These are phyloP conservation scores for Platycnemis pennipes DNA, from an alignment of 2,888 invertebrate genomes.

Conservation along the genomic window DNA sequence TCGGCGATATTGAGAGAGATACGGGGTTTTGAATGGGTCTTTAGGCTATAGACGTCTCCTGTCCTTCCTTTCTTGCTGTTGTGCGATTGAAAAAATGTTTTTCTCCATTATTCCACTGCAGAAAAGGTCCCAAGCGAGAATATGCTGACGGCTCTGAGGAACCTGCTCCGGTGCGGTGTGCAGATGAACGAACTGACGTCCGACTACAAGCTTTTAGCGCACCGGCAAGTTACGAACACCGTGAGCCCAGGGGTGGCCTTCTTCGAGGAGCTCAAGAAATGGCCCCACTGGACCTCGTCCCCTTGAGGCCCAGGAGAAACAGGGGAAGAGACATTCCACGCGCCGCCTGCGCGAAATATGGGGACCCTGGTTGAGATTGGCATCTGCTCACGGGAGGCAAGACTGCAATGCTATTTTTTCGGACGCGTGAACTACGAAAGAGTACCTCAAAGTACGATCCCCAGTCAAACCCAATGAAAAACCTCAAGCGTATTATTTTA, in stretches of 20 bases:
- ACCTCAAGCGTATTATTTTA: neutral
- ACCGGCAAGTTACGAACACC: constrained; percentile 78
- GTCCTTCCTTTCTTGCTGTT: too few relatives aligned
- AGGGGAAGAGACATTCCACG: neutral
- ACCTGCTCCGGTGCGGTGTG: constrained; percentile 80
- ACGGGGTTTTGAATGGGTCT: too few relatives aligned
- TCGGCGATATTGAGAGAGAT: too few relatives aligned
- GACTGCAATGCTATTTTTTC: neutral
- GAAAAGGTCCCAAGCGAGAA: constrained; percentile 79
- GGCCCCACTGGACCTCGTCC: constrained; percentile 77
- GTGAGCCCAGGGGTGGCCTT: constrained; percentile 78
- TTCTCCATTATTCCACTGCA: constrained; percentile 72
- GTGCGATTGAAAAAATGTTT: too few relatives aligned
- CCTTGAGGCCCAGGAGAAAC: constrained; percentile 49
- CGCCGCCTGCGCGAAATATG: neutral
- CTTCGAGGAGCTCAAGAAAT: constrained; percentile 76
- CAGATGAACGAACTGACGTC: constrained; percentile 78
- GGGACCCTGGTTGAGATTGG: neutral
- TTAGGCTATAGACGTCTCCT: too few relatives aligned
- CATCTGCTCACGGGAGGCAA: neutral
- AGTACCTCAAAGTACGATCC: neutral
- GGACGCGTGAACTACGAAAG: neutral
- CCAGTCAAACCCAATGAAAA: neutral
- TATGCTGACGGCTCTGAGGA: constrained; percentile 79
- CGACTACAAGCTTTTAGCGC: constrained; percentile 81